Evolutionary conservation across 64 coral and sea anemone species (phyloP).

Genomic region (Montipora foliosa): DNA sequence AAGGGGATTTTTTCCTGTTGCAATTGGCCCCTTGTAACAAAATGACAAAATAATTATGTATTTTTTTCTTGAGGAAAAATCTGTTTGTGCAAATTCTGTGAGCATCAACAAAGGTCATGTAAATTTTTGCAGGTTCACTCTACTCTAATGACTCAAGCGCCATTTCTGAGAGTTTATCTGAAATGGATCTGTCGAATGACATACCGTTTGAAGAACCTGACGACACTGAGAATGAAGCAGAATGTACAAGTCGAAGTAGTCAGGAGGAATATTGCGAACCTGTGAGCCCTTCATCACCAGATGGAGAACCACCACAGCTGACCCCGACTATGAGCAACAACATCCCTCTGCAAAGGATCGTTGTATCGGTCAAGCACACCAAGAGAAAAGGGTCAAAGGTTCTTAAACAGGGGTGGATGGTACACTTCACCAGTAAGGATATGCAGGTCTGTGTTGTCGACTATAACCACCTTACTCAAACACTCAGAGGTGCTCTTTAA

Average conservation of each 20-base stretch:
- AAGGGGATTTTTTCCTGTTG: not conserved
- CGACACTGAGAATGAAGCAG: conserved; percentile 61
- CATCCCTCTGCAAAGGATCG: conserved; percentile 94
- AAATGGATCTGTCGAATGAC: conserved; percentile 90
- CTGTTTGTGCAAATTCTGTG: not conserved
- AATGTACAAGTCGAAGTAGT: conserved; percentile 57
- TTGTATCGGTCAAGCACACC: conserved; percentile 98
- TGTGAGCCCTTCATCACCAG: conserved; percentile 79
- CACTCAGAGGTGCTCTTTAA: too few relatives aligned
- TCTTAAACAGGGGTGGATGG: conserved; percentile 98
- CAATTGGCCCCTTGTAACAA: too few relatives aligned
- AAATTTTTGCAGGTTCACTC: conserved; percentile 58
- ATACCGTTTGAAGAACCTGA: conserved; percentile 82
- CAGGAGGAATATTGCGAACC: conserved; percentile 61
- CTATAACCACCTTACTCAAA: too few relatives aligned
- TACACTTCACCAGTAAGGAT: conserved; percentile 97
- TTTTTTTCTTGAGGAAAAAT: too few relatives aligned
- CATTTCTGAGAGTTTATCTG: conserved; percentile 90
- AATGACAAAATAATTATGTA: too few relatives aligned
- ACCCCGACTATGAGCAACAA: conserved; percentile 91
- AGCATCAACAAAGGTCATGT: not conserved
- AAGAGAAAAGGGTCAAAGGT: conserved; percentile 98
- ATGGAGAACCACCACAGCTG: conserved; percentile 70
- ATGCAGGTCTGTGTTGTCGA: conserved; percentile 64
- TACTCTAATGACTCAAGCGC: conserved; percentile 71